A percentile compares a stretch with the other conserved stretches of the same genome.
These are phyloP conservation scores for Platycheirus albimanus DNA, from an alignment of 2,888 invertebrate species.

Conservation along the genomic window DNA sequence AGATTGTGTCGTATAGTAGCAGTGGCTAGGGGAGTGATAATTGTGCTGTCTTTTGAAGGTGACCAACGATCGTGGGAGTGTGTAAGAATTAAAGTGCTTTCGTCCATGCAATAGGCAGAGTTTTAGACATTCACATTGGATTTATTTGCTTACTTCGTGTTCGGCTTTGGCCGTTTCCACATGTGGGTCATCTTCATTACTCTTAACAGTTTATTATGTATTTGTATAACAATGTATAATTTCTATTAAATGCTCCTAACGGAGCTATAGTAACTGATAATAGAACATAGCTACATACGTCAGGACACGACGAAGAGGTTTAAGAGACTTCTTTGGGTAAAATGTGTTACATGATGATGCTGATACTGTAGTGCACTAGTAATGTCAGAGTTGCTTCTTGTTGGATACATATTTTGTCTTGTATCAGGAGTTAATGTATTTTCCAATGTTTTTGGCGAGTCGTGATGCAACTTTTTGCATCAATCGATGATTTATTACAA, in stretches of 20 bases:
- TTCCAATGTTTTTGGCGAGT: too few species aligned
- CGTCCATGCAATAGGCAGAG: slow-evolving; percentile 45
- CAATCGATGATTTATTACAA: too few species aligned
- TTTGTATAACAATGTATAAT: not conserved
- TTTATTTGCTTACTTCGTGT: slow-evolving; percentile 23
- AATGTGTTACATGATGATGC: not conserved
- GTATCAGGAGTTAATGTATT: too few species aligned
- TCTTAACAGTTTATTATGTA: slow-evolving; percentile 13
- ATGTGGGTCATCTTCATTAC: slow-evolving; percentile 55
- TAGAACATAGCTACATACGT: slow-evolving; percentile 30
- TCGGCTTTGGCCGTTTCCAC: not conserved
- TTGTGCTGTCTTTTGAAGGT: slow-evolving; percentile 22
- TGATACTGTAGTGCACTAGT: slow-evolving; percentile 48
- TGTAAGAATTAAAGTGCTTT: slow-evolving; percentile 62
- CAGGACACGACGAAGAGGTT: slow-evolving; percentile 28
- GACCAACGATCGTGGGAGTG: slow-evolving; percentile 56
- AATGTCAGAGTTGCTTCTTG: slow-evolving; percentile 59
- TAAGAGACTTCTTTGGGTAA: not conserved
- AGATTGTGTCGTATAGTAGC: not conserved
- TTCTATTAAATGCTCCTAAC: not conserved
- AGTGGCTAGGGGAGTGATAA: not conserved
- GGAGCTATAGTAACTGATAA: slow-evolving; percentile 54
- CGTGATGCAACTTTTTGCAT: too few species aligned
- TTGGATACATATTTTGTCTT: slow-evolving; percentile 26
- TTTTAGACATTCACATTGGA: slow-evolving; percentile 40